Evolutionary conservation across 2,888 invertebrate genomes (phyloP), one percentile per base, ranked within the genome.

Genomic region (Zaprionus obscuricornis): DNA sequence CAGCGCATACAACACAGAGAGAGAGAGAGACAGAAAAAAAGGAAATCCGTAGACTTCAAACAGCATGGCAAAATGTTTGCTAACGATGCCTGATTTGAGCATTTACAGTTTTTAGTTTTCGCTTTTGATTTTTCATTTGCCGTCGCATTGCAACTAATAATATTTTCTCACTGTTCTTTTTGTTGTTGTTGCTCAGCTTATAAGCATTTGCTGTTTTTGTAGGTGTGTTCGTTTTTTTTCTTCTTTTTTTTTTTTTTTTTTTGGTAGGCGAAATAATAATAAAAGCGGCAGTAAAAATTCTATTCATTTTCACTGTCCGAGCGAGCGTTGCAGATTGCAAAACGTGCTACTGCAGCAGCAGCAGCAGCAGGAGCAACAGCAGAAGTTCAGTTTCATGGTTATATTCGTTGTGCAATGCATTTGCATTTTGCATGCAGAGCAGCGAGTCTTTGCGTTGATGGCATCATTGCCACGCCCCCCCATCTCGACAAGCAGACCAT

Each of bases 261-360:
- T 34, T 68, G 64, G 63, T 42, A 22, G 20, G 20, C 24, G 60
- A 50, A 68, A 85, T 78, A 69, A 85, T 74, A 81, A 72, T 81
- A 83, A 83, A 68, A 64, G 34, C 65, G 71, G 78, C 74, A 78
- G 58, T 84, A 86, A 84, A 86, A 84, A 86, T 84, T 86, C 86
- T 86, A 84, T 84, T 86, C 83, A 82, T 76, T 85, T 78, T n/a
- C 74, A 50, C 74, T 79, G 81, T 79, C 86, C 81, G 60, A 85
- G 74, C 81, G 63, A n/a, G n/a, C n/a, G n/a, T 67, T 75, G 84
- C 79, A 83, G 84, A 83, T 81, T 85, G 85, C 74, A 58, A 65
- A 75, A 85, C 81, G 85, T 82, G 85, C 81, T 55, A 13, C 43
- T n/a, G n/a, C n/a, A n/a, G n/a, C n/a, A n/a, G n/a, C n/a, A n/a